Conservation (phyloP, 2,797 vertebrate species). For the Streptopelia turtur region DNA sequence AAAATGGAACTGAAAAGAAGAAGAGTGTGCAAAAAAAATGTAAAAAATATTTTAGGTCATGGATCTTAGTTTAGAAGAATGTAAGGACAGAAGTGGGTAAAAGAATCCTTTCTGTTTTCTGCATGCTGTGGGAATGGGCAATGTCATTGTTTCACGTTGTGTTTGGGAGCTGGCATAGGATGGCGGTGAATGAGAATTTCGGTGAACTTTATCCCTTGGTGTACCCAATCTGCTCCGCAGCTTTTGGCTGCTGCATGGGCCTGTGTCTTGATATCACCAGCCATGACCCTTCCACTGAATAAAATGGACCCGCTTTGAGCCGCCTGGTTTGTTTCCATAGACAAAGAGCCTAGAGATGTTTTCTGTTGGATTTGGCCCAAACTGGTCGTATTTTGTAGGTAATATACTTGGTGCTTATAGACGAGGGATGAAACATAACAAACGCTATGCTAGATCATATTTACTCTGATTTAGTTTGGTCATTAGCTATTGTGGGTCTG, state of each 20-base stretch:
- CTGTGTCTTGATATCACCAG: not conserved
- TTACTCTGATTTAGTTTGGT: not conserved
- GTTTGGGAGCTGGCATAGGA: not conserved
- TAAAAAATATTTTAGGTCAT: not conserved
- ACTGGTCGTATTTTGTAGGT: not conserved
- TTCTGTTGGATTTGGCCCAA: not conserved
- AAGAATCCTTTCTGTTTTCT: not conserved
- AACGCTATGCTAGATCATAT: not conserved
- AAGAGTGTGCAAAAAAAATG: not conserved
- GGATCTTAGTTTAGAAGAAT: not conserved
- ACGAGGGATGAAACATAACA: not conserved
- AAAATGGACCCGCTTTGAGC: not conserved
- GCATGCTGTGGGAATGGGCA: no score
- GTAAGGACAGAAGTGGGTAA: not conserved
- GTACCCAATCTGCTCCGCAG: not conserved
- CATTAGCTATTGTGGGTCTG: not conserved
- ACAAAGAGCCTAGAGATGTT: not conserved
- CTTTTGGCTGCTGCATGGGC: not conserved
- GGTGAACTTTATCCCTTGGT: not conserved
- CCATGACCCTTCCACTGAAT: not conserved
- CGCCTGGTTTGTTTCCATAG: not conserved
- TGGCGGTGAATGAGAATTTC: not conserved
- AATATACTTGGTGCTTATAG: not conserved
- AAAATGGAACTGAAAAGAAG: not conserved
- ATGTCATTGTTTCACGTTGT: rapidly evolving